Base-by-base conservation (phyloP, 2,888 invertebrate genomes). In the Stegana nigrithorax region DNA sequence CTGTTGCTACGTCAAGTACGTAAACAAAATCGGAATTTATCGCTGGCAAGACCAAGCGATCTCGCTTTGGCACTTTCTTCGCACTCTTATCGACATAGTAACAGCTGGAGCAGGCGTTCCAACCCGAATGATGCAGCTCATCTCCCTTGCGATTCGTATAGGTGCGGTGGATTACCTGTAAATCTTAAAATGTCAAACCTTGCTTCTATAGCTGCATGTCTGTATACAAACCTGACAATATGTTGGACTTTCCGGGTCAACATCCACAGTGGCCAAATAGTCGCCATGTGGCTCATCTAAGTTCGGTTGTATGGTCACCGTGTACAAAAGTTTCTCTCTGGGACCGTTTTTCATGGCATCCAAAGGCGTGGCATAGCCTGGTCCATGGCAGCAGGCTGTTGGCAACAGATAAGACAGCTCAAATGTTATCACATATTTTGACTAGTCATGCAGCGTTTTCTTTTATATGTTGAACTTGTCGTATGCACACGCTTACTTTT, bases 91-190 rank as follows among this genome's bases (percentile, higher is more conserved):
- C 80, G 8, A 83, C 72, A 21, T 73, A 67, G 83, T 93, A 90
- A 83, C 97, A 98, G 84, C 97, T 97, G 71, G 96, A 96, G 84
- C 98, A 98, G 0, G 95, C 91, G 83, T 98, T 98, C 98, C 98
- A 98, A 0, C 98, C 98, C 44, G 92, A 92, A 83, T 98, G 98
- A 83, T 98, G 98, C 0, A 98, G 86, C 83, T 98, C 98, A 78
- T 98, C 95, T 0, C 91, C 92, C 3, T 88, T 84, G 66, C 91
- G 85, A 7, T 92, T 92, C 75, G 97, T 92, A 74, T 90, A 89
- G 0, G 96, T 89, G 19, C 96, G 92, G 82, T 95, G 92, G 47
- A 98, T 91, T 4, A 98, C 91, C 97, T 97, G 81, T 19, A 65
- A 67, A 51, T 10, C 32, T 42, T 12, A 51, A 55, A 1, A 10